phyloP scores from a whole-genome alignment of 2,113 vertebrate genomes.

The Antigone vipio region DNA sequence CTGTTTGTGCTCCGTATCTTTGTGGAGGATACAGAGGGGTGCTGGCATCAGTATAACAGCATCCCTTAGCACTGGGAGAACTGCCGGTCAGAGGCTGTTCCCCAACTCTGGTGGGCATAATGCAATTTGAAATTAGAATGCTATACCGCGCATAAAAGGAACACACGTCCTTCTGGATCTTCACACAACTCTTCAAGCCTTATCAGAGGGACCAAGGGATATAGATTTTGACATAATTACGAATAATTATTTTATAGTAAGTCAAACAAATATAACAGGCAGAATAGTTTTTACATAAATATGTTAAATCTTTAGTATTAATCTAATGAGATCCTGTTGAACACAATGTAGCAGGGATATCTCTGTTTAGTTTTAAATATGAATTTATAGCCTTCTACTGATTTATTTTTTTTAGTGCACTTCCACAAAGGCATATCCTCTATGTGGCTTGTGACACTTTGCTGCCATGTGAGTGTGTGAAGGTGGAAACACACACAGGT shows the following conservation, averaged over 20 bases:
- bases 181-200: not conserved
- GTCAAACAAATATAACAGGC: not conserved
- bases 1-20: accelerated
- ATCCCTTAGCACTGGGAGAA: not conserved
- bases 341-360: not conserved
- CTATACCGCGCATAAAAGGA: accelerated
- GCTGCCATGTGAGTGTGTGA: not conserved
- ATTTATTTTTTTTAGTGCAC: not conserved
- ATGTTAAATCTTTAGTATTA: not conserved
- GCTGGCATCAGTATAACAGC: not conserved
- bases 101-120: not conserved
- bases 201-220: not conserved
- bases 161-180: not conserved
- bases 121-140: not conserved
- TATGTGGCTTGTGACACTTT: not conserved
- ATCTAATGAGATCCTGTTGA: not conserved
- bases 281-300: not conserved
- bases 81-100: not conserved
- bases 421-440: not conserved
- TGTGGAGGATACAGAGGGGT: not conserved
- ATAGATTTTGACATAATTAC: not conserved
- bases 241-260: not conserved
- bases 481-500: not conserved
- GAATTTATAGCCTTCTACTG: not conserved
- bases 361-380: not conserved